phyloP scores from a whole-genome alignment of 2,797 vertebrate species.

The Petrocephalus sullivani region DNA sequence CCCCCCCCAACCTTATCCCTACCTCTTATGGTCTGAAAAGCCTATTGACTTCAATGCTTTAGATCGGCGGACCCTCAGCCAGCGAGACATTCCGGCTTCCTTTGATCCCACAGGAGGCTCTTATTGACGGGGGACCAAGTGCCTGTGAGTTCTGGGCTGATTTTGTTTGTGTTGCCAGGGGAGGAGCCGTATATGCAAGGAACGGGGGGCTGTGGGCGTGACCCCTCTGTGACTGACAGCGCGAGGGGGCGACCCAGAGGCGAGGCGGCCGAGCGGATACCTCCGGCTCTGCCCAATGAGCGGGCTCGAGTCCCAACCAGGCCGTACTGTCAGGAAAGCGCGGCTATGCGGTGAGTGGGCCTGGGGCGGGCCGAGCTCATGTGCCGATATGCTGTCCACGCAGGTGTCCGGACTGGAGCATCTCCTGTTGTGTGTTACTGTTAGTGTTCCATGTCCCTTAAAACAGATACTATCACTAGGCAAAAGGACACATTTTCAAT shows the following conservation, averaged over 20 bases:
- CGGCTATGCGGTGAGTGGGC: not conserved
- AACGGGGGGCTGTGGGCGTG: not conserved
- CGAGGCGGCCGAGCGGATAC: not conserved
- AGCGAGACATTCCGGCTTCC: not conserved
- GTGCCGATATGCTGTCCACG: not conserved
- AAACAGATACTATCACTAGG: not conserved
- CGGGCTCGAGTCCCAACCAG: not conserved
- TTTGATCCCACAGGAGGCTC: not conserved
- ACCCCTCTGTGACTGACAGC: not conserved
- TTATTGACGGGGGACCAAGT: not conserved
- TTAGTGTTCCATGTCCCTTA: too few relatives aligned
- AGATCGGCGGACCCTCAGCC: not conserved
- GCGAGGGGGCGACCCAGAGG: not conserved
- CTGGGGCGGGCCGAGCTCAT: not conserved
- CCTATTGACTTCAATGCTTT: conserved; percentile 1
- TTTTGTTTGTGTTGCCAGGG: not conserved
- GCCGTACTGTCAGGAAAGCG: not conserved
- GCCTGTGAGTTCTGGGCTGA: not conserved
- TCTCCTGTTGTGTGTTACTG: not conserved
- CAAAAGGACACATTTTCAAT: not conserved
- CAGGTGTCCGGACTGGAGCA: not conserved
- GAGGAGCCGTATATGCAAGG: not conserved
- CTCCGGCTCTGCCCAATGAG: not conserved
- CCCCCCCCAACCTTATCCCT: not conserved
- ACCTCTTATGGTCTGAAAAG: conserved; percentile 6